These are phyloP conservation scores for Cyprinodon tularosa DNA, from an alignment of 2,113 vertebrate species.

Conservation along the genomic window DNA sequence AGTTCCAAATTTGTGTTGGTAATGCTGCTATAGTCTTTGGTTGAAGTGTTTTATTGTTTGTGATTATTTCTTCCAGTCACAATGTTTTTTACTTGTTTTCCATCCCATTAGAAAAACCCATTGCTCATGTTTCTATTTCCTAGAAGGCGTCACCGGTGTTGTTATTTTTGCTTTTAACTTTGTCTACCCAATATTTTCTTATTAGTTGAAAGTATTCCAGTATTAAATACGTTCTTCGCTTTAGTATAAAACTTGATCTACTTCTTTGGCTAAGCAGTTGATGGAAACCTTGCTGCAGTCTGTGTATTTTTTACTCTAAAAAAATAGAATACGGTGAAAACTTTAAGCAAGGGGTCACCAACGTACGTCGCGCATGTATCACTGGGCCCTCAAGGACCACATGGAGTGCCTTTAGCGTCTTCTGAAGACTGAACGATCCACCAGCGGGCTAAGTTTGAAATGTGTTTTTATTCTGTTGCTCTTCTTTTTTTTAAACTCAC, in stretches of 20 bases:
- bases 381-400: too few relatives aligned
- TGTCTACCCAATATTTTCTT: not conserved
- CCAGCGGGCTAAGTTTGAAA: too few relatives aligned
- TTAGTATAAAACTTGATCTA: not conserved
- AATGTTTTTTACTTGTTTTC: not conserved
- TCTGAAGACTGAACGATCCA: too few relatives aligned
- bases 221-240: not conserved
- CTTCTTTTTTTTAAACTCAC: too few relatives aligned
- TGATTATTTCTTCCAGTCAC: not conserved
- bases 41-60: not conserved
- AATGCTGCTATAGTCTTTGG: not conserved
- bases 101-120: not conserved
- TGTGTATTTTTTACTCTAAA: not conserved
- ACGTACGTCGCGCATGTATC: too few relatives aligned
- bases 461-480: too few relatives aligned
- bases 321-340: not conserved
- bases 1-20: not conserved
- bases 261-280: not conserved
- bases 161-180: not conserved
- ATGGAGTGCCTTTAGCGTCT: too few relatives aligned
- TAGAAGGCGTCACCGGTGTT: not conserved
- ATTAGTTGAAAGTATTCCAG: not conserved
- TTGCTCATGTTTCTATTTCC: not conserved
- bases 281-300: not conserved
- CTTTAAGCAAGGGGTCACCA: not conserved